Percentiles rank a stretch among this genome's conserved stretches.
phyloP scores from a whole-genome alignment of 2,888 invertebrate species.

The Vesta saturnalis region DNA sequence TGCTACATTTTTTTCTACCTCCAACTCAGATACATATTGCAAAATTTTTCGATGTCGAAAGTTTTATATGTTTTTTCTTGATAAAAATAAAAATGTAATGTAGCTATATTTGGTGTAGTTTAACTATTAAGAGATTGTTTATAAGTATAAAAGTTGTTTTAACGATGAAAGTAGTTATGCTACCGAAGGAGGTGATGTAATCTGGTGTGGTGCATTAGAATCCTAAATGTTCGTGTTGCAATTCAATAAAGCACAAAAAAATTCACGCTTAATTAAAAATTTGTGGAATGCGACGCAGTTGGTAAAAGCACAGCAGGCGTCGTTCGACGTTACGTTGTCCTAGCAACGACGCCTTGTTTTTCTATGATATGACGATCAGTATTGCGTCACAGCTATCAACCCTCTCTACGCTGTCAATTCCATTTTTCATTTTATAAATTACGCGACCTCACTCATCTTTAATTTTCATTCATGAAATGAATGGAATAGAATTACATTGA shows the following conservation, averaged over 20 bases:
- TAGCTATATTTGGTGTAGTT: slow-evolving; percentile 30
- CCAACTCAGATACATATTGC: no score
- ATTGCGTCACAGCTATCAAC: slow-evolving; percentile 46
- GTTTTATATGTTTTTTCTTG: background rate
- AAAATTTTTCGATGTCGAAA: background rate
- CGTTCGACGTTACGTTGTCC: slow-evolving; percentile 55
- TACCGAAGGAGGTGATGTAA: slow-evolving; percentile 37
- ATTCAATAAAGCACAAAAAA: background rate
- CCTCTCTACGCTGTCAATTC: slow-evolving; percentile 29
- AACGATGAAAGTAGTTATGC: slow-evolving; percentile 44
- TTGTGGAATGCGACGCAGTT: slow-evolving; percentile 19
- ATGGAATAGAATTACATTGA: no score
- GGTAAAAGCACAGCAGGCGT: slow-evolving; percentile 45
- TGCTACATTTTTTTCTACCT: no score
- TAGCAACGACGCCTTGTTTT: slow-evolving; percentile 59
- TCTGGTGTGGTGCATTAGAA: slow-evolving; percentile 29
- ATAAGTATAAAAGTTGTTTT: slow-evolving; percentile 45
- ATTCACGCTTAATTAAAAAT: background rate
- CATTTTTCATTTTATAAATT: slow-evolving; percentile 23
- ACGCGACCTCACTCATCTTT: slow-evolving; percentile 17
- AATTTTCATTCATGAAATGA: slow-evolving; percentile 32
- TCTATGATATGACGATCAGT: slow-evolving; percentile 55
- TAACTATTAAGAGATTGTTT: slow-evolving; percentile 36
- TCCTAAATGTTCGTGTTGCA: slow-evolving; percentile 25
- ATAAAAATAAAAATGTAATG: slow-evolving; percentile 15